Conservation (phyloP, 1,140 invertebrate species). For the Physella acuta region DNA sequence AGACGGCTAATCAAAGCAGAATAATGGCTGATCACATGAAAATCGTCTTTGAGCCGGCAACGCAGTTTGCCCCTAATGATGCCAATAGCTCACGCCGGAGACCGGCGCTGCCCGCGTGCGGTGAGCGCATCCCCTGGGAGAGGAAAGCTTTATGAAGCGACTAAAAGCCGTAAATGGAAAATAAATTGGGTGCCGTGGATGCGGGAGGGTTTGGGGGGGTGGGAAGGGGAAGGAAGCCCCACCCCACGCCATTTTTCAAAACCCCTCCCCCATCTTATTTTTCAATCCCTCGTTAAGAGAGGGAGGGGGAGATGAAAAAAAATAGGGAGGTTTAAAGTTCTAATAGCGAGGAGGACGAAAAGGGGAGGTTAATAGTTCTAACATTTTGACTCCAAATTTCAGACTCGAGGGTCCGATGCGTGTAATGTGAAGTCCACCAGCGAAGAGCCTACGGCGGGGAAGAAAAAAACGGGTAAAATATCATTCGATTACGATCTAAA, state of each 20-base stretch:
- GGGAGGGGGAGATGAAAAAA: no score
- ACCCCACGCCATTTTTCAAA: no score
- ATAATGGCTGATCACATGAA: slow-evolving; percentile 35
- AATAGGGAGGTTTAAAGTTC: no score
- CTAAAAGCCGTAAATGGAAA: slow-evolving; percentile 37
- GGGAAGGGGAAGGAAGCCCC: no score
- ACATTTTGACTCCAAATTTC: no score
- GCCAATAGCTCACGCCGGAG: slow-evolving; percentile 31
- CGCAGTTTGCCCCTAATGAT: slow-evolving; percentile 33
- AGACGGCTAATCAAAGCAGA: slow-evolving; percentile 34
- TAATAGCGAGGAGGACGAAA: no score
- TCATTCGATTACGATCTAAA: slow-evolving; percentile 21
- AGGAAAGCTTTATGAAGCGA: slow-evolving; percentile 34
- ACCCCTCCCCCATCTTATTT: no score
- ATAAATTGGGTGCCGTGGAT: slow-evolving; percentile 34
- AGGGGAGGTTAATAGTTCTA: no score
- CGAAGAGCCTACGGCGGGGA: not conserved
- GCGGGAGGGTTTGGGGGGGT: not conserved
- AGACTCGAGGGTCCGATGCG: not conserved
- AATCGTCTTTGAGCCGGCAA: slow-evolving; percentile 32
- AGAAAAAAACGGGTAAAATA: not conserved
- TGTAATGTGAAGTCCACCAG: slow-evolving; percentile 20
- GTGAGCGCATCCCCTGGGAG: slow-evolving; percentile 25
- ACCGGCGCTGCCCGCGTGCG: slow-evolving; percentile 15
- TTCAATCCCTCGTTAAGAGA: no score